These are phyloP conservation scores for Ypsolopha sequella DNA, from an alignment of 2,888 invertebrate genomes.

Conservation along the genomic window DNA sequence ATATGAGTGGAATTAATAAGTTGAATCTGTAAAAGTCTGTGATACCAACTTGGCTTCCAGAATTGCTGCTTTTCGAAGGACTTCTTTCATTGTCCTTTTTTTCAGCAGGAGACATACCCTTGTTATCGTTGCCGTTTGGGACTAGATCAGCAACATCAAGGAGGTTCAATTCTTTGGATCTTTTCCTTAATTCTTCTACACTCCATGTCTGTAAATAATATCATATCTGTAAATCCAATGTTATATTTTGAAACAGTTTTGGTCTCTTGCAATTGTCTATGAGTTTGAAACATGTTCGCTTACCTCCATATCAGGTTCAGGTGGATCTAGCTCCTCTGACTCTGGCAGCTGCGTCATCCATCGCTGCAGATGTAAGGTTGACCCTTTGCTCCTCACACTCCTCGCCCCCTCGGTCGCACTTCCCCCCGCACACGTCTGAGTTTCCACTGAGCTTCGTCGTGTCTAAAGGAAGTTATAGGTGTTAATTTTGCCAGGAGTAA, in stretches of 20 bases:
- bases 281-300: background rate
- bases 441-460: slow-evolving; percentile 58
- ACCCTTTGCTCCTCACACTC: slow-evolving; percentile 74
- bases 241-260: background rate
- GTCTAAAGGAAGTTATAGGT: slow-evolving; percentile 27
- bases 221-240: background rate
- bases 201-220: slow-evolving; percentile 70
- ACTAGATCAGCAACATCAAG: slow-evolving; percentile 58
- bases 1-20: no score
- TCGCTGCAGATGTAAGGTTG: slow-evolving; percentile 80
- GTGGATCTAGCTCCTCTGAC: slow-evolving; percentile 62
- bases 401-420: slow-evolving; percentile 48
- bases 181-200: slow-evolving; percentile 77
- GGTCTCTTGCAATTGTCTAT: background rate
- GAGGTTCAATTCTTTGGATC: slow-evolving; percentile 77
- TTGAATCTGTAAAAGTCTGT: no score
- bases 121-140: slow-evolving; percentile 34
- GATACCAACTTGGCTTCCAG: slow-evolving; percentile 79
- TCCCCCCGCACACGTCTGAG: slow-evolving; percentile 51
- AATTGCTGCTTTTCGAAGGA: slow-evolving; percentile 81
- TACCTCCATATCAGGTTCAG: slow-evolving; percentile 32
- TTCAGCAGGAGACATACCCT: slow-evolving; percentile 38
- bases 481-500: no score
- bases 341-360: slow-evolving; percentile 86
- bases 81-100: slow-evolving; percentile 73